These are phyloP conservation scores for Turnix velox DNA, from an alignment of 2,113 vertebrate genomes.

Conservation along the genomic window DNA sequence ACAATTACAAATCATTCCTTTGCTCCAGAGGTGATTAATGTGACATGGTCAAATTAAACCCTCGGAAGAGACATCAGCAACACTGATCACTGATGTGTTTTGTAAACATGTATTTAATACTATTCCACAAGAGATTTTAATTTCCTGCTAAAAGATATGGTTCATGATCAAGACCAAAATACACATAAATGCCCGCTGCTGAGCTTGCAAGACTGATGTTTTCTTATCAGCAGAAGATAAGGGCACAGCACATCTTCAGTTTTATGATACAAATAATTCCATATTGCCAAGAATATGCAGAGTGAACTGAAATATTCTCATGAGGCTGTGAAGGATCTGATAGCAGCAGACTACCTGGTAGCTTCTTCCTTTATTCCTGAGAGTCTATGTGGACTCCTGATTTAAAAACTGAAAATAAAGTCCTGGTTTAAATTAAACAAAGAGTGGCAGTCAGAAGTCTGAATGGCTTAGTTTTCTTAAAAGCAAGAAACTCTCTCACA, in stretches of 20 bases:
- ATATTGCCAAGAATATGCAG: neutral
- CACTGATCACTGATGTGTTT: slow-evolving; percentile 12
- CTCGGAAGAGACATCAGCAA: neutral
- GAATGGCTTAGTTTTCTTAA: neutral
- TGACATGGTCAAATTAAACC: neutral
- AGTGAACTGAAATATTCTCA: neutral
- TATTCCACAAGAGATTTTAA: slow-evolving; percentile 53
- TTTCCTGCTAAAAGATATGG: slow-evolving; percentile 56
- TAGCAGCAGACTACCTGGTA: neutral
- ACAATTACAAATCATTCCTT: slow-evolving; percentile 40
- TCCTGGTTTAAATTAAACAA: neutral
- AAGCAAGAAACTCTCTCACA: too few relatives aligned
- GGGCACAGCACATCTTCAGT: neutral
- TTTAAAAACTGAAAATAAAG: neutral
- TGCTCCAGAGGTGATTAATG: slow-evolving; percentile 51
- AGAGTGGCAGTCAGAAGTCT: neutral
- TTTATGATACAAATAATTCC: neutral
- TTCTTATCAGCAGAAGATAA: slow-evolving; percentile 42
- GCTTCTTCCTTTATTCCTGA: neutral
- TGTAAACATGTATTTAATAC: slow-evolving; percentile 28
- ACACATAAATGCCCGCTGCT: neutral
- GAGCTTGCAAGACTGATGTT: neutral
- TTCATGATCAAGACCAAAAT: slow-evolving; percentile 25
- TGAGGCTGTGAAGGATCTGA: neutral
- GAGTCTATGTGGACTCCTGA: neutral